A percentile compares a stretch with the other conserved stretches of the same genome.
Conservation (phyloP, 2,797 vertebrate genomes). For the Sebastes matsubarae region DNA sequence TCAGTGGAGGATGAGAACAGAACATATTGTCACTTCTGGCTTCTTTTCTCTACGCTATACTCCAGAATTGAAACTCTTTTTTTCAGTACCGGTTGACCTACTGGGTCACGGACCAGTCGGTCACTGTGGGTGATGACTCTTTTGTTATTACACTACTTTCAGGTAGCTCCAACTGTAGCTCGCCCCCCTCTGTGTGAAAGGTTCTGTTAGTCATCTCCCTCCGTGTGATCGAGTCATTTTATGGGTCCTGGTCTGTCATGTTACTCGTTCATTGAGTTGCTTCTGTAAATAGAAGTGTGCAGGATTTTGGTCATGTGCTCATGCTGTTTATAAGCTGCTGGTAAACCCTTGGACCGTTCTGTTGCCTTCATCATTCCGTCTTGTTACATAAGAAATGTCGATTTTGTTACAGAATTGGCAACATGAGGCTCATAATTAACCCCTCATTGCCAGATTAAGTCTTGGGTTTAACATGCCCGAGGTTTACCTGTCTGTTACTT, state of each 20-base stretch:
- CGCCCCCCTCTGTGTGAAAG: not conserved
- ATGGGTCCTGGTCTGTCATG: not conserved
- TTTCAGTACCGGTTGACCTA: not conserved
- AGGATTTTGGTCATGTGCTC: not conserved
- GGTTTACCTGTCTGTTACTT: constrained; percentile 2
- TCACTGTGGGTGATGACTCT: not conserved
- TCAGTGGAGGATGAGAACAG: constrained; percentile 18
- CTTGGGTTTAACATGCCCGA: not conserved
- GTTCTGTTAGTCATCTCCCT: not conserved
- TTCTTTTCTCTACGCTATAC: not conserved
- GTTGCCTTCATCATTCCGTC: constrained; percentile 6
- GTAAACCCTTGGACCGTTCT: not conserved
- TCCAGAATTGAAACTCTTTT: not conserved
- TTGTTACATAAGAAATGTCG: not conserved
- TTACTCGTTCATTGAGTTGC: not conserved
- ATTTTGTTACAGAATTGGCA: not conserved
- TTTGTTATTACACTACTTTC: not conserved
- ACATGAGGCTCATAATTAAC: not conserved
- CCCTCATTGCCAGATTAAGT: constrained; percentile 1
- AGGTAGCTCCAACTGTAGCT: constrained; percentile 6
- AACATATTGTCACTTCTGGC: not conserved
- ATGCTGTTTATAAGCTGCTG: not conserved
- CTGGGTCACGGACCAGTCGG: not conserved
- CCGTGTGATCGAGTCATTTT: not conserved
- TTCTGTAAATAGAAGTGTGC: not conserved